These are phyloP conservation scores for Conus betulinus DNA, from an alignment of 1,140 invertebrate genomes.

Conservation along the genomic window DNA sequence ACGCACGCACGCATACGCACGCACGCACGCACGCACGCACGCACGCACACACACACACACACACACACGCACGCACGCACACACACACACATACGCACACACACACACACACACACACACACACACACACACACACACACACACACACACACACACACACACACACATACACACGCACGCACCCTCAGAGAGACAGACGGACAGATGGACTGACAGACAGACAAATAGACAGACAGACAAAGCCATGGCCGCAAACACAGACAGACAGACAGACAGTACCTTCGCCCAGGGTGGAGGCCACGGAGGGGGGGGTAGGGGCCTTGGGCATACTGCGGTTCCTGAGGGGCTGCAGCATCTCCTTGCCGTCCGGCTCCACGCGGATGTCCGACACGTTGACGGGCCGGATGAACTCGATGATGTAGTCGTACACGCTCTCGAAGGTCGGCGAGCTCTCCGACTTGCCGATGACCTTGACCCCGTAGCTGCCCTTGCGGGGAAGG, in stretches of 20 bases:
- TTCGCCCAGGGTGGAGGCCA: neutral
- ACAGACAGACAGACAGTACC: neutral
- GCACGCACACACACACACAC: neutral
- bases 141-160: conserved; percentile 13
- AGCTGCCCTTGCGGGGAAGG: conserved; percentile 55
- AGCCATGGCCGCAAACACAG: neutral
- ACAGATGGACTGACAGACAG: neutral
- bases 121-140: conserved; percentile 1
- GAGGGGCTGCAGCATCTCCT: conserved; percentile 13
- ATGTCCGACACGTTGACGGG: neutral
- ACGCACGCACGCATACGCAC: neutral
- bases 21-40: neutral
- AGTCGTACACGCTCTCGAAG: conserved; percentile 55
- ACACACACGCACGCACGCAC: neutral
- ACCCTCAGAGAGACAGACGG: neutral
- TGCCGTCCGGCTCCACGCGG: conserved; percentile 20
- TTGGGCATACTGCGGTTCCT: conserved; percentile 21
- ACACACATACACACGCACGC: neutral
- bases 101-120: neutral
- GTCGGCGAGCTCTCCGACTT: conserved; percentile 39
- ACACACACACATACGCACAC: neutral
- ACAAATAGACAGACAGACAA: neutral
- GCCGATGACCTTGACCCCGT: conserved; percentile 57
- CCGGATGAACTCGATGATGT: conserved; percentile 54
- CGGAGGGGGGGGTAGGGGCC: neutral